Conservation (phyloP, 2,888 invertebrate genomes). For the Sesia bembeciformis region DNA sequence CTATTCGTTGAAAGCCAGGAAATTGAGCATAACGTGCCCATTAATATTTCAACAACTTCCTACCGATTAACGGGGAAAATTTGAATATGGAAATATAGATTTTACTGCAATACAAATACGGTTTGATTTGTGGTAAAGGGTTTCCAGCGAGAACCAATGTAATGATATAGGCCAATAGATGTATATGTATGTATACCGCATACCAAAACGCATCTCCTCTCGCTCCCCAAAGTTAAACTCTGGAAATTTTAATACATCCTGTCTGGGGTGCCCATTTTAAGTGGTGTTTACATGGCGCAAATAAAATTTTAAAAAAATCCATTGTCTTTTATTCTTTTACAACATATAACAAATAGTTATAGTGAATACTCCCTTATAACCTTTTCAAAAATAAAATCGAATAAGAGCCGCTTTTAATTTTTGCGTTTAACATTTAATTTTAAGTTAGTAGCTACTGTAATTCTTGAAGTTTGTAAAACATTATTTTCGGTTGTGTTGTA, state of each 20-base stretch:
- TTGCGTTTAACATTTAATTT: too few species aligned
- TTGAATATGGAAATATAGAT: constrained; percentile 12
- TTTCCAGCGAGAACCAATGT: constrained; percentile 27
- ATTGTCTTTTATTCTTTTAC: too few species aligned
- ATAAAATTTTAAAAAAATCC: too few species aligned
- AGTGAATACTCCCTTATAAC: too few species aligned
- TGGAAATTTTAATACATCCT: constrained; percentile 59
- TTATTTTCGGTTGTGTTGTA: too few species aligned
- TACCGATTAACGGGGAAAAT: constrained; percentile 42
- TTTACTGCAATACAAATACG: constrained; percentile 14
- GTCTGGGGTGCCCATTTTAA: constrained; percentile 17
- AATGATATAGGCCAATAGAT: constrained; percentile 16
- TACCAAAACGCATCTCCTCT: constrained; percentile 43
- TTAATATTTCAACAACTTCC: constrained; percentile 69
- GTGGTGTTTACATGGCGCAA: neutral
- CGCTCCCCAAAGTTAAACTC: constrained; percentile 54
- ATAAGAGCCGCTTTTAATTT: too few species aligned
- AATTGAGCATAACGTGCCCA: constrained; percentile 66
- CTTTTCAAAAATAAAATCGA: too few species aligned
- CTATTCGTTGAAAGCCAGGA: constrained; percentile 63
- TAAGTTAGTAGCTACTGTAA: too few species aligned
- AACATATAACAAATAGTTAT: too few species aligned
- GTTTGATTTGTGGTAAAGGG: constrained; percentile 17
- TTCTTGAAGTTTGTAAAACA: too few species aligned
- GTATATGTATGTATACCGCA: constrained; percentile 28